Base-by-base conservation (phyloP, 2,888 invertebrate genomes). In the Nezara viridula region DNA sequence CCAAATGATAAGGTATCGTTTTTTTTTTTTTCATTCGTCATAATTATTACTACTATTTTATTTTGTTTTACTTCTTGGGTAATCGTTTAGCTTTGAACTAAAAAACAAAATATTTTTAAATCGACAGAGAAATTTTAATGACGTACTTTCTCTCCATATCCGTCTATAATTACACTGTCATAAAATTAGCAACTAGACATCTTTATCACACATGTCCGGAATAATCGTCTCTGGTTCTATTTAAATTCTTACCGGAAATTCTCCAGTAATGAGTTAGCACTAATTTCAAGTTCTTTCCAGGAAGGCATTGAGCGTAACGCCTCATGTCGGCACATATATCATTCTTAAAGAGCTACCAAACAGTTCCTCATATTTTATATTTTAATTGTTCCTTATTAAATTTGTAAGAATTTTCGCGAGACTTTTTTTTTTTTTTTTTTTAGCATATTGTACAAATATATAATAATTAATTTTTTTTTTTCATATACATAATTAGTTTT, bases 241-340 rank as follows among this genome's bases (percentile, higher is more conserved):
- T 77, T 44, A 24, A 77, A 40, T 3, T 77, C 40, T 37, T 12
- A 12, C 40, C 77, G 77, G 77, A 77, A 77, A 77, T 77, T 77
- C 77, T 77, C 40, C 40, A 24, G 40, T 77, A 77, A 77, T 77
- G 77, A 77, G 21, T 77, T 77, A 77, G 40, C n/a, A 32, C 40
- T 40, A 77, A 44, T 77, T 40, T 77, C 40, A 10, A 44, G 77
- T 77, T 77, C 40, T 24, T 77, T 77, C 77, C 40, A 77, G 40
- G 77, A 77, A 77, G 21, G 77, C 24, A 40, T 77, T 21, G 24
- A 77, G 21, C 2, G 24, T 77, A 77, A 77, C 2, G 4, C 24
- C 6, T 77, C 24, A 77, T 40, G 77, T 44, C 10, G 40, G 5
- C 10, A 77, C 21, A 77, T 77, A 81, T 47, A 24, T 44, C 81